phyloP scores from a whole-genome alignment of 2,797 vertebrate species.

The Agapornis canus region DNA sequence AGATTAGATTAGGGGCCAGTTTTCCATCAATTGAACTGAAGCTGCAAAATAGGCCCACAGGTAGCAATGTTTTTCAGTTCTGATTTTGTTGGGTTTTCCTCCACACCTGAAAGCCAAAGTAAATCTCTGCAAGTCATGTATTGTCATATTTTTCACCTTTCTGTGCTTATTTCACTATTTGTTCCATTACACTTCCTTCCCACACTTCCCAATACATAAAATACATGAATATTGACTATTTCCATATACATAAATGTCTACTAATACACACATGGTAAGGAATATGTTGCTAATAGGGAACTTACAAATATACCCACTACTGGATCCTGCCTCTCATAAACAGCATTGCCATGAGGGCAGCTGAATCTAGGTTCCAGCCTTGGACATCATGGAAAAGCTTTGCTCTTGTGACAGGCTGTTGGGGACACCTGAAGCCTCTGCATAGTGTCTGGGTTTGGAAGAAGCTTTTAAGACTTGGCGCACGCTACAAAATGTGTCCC shows the following conservation, averaged over 20 bases:
- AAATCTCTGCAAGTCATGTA: neutral
- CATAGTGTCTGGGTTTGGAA: neutral
- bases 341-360: rapidly evolving
- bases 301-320: neutral
- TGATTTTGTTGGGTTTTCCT: neutral
- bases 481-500: neutral
- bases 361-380: neutral
- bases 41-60: neutral
- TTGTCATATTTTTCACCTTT: neutral
- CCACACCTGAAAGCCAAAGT: neutral
- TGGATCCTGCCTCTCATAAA: neutral
- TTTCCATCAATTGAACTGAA: neutral
- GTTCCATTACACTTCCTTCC: neutral
- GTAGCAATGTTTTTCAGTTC: neutral
- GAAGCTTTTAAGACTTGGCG: neutral
- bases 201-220: neutral
- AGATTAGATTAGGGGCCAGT: neutral
- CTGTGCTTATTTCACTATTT: neutral
- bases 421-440: neutral
- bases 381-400: neutral
- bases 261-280: neutral
- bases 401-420: neutral
- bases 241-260: neutral
- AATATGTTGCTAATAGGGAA: neutral
- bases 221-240: neutral